Evolutionary conservation across 2,113 vertebrate species (phyloP).

Genomic region (Meriones unguiculatus): DNA sequence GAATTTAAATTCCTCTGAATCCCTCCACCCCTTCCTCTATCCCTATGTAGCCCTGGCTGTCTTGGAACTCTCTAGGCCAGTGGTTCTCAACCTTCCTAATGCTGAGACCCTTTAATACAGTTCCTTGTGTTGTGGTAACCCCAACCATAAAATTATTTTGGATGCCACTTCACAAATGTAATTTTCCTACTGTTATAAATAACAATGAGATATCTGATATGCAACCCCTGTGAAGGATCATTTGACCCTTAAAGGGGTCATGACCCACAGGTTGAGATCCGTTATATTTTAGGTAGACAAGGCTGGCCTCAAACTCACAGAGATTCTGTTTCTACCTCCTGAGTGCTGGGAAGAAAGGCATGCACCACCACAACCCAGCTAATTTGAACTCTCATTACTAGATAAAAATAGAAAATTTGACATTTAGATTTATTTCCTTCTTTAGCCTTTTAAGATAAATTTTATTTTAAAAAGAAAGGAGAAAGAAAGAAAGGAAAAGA

Average conservation of each 20-base stretch:
- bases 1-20: too few species aligned
- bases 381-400: conserved; percentile 28
- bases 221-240: background rate
- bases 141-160: background rate
- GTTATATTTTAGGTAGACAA: background rate
- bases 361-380: background rate
- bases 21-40: too few species aligned
- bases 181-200: background rate
- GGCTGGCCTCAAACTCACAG: background rate
- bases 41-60: background rate
- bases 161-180: background rate
- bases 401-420: conserved; percentile 28
- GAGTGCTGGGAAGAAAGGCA: background rate
- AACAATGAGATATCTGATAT: background rate
- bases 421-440: background rate
- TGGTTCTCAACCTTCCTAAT: background rate
- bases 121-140: background rate
- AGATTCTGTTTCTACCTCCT: background rate
- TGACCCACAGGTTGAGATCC: background rate
- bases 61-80: background rate
- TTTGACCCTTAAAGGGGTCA: background rate
- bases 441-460: background rate
- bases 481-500: too few species aligned
- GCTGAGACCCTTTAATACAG: background rate
- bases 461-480: background rate